A percentile compares a stretch with the other conserved stretches of the same genome.
These are phyloP conservation scores for Donacobius atricapilla DNA, from an alignment of 2,113 vertebrate species.

Conservation along the genomic window DNA sequence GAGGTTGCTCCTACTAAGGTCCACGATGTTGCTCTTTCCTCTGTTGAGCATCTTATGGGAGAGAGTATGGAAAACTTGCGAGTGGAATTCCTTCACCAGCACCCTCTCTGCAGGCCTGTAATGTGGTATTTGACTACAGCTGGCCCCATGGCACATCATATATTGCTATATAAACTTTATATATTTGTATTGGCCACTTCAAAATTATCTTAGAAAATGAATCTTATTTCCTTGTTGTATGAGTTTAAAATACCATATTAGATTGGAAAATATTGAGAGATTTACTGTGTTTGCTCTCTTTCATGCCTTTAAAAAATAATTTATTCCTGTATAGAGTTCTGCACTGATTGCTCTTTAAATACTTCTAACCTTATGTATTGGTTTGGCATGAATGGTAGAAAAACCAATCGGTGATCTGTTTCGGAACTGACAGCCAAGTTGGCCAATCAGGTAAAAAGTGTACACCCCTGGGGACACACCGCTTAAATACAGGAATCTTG, in stretches of 20 bases:
- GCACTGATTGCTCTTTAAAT: constrained; percentile 32
- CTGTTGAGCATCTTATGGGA: neutral
- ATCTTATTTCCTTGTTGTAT: neutral
- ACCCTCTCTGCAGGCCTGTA: neutral
- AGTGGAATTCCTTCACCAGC: neutral
- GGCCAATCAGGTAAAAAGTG: too few species aligned
- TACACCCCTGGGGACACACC: too few species aligned
- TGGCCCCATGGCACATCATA: neutral
- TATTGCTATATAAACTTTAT: neutral
- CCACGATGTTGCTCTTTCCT: neutral
- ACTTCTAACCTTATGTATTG: neutral
- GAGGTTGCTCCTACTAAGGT: neutral
- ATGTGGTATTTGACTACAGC: neutral
- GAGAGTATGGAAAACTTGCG: neutral
- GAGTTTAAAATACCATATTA: neutral
- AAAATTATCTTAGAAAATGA: neutral
- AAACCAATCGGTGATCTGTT: too few species aligned
- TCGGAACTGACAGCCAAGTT: too few species aligned
- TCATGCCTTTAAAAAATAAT: constrained; percentile 13
- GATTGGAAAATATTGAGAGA: neutral
- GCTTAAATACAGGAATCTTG: too few species aligned
- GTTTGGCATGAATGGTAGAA: too few species aligned
- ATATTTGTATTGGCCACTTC: neutral
- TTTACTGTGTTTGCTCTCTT: neutral
- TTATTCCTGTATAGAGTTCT: constrained; percentile 18